Conservation (phyloP, 2,888 invertebrate genomes). For the Lasioglossum pauxillum region DNA sequence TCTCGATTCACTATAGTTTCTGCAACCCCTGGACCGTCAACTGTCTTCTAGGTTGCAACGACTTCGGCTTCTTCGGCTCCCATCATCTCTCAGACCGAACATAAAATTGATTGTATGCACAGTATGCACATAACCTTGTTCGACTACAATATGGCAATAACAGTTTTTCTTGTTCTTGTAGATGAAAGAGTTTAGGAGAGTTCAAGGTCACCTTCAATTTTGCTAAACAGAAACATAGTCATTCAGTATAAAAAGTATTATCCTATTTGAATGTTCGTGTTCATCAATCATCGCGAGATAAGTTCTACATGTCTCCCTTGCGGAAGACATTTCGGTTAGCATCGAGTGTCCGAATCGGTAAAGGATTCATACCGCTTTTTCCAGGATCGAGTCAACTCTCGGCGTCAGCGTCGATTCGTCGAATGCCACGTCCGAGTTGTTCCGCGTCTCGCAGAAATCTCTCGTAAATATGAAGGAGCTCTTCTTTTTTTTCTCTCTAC, state of each 20-base stretch:
- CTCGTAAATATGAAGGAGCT: conserved; percentile 59
- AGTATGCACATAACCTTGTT: no score
- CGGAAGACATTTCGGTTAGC: neutral
- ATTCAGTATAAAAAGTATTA: no score
- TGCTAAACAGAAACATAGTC: no score
- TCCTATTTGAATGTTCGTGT: no score
- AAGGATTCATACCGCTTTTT: neutral
- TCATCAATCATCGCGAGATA: no score
- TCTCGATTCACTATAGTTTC: neutral
- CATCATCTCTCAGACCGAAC: neutral
- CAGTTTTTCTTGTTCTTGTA: no score
- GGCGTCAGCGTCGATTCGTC: conserved; percentile 29
- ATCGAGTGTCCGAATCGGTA: neutral
- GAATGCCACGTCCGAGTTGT: conserved; percentile 29
- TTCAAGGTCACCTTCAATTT: no score
- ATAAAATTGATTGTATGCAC: no score
- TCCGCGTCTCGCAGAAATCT: conserved; percentile 40
- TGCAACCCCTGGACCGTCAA: neutral
- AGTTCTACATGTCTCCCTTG: no score
- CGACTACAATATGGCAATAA: no score
- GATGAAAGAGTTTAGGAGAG: no score
- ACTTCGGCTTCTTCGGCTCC: neutral
- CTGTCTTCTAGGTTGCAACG: neutral
- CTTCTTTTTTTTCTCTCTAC: neutral
- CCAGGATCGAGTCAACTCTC: neutral